Percentiles rank a stretch among this genome's conserved stretches.
Conservation (phyloP, 2,797 vertebrate species). For the Harpagifer antarcticus region DNA sequence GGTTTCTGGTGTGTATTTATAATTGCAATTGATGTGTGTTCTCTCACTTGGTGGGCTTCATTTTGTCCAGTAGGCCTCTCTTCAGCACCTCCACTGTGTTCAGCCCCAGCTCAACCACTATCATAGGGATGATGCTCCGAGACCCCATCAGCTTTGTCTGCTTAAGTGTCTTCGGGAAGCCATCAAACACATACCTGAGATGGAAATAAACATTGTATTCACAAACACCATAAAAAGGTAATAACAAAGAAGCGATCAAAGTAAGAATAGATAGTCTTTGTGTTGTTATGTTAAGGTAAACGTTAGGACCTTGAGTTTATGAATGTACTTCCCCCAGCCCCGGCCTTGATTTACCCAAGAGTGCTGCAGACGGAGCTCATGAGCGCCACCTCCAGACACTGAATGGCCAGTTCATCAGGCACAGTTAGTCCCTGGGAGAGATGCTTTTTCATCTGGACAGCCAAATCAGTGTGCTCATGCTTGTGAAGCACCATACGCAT, state of each 20-base stretch:
- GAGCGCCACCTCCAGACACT: conserved; percentile 89
- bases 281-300: not conserved
- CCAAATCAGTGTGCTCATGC: conserved; percentile 85
- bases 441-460: conserved; percentile 81
- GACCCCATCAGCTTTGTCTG: conserved; percentile 89
- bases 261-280: not conserved
- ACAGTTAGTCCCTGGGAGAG: conserved; percentile 87
- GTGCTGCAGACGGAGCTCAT: conserved; percentile 86
- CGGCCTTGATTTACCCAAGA: conserved; percentile 83
- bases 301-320: not conserved
- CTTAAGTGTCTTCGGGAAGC: conserved; percentile 90
- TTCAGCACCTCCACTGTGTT: conserved; percentile 89
- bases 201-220: conserved; percentile 2
- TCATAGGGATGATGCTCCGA: conserved; percentile 89
- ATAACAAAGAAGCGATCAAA: not conserved
- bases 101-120: conserved; percentile 90
- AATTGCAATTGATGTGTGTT: not conserved
- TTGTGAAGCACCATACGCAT: conserved; percentile 84
- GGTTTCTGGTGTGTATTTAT: conserved; percentile 1
- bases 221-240: not conserved
- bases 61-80: conserved; percentile 87
- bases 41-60: conserved; percentile 83
- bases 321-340: not conserved
- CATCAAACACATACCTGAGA: conserved; percentile 93
- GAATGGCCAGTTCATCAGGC: conserved; percentile 91